Percentiles rank a stretch among this genome's conserved stretches.
phyloP scores from a whole-genome alignment of 2,113 vertebrate genomes.

The rat (Rattus norvegicus) region DNA sequence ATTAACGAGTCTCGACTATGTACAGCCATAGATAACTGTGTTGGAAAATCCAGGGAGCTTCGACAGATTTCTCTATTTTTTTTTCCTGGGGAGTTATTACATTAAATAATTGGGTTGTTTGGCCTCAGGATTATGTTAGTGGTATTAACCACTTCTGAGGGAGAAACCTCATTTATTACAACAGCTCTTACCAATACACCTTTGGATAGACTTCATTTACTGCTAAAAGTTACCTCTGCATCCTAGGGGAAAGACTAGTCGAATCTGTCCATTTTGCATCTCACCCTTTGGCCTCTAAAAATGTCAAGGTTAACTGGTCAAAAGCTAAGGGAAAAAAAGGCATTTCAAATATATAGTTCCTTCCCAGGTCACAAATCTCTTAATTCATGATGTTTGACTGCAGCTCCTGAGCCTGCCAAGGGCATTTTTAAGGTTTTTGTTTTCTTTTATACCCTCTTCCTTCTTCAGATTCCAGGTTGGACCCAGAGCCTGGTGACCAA shows the following conservation, averaged over 20 bases:
- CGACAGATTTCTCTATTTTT: neutral
- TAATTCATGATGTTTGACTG: slow-evolving; percentile 56
- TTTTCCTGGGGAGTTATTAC: neutral
- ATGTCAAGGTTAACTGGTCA: slow-evolving; percentile 21
- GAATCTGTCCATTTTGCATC: neutral
- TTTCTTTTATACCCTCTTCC: slow-evolving; percentile 46
- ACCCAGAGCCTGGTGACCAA: neutral
- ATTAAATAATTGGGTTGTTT: slow-evolving; percentile 36
- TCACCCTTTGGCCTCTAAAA: slow-evolving; percentile 34
- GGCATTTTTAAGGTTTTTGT: slow-evolving; percentile 11
- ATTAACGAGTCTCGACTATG: neutral
- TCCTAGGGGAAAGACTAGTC: neutral
- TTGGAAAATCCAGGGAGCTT: slow-evolving; percentile 23
- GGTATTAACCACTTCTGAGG: slow-evolving; percentile 44
- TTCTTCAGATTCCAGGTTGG: slow-evolving; percentile 10
- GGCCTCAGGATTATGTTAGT: slow-evolving; percentile 16
- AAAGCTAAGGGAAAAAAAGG: slow-evolving; percentile 55
- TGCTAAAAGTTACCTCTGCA: neutral
- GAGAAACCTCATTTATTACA: slow-evolving; percentile 47
- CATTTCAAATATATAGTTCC: slow-evolving; percentile 40
- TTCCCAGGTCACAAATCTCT: slow-evolving; percentile 27
- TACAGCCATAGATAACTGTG: neutral
- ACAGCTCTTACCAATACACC: neutral
- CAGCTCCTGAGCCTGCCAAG: slow-evolving; percentile 42
- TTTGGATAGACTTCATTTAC: slow-evolving; percentile 31